Percentiles rank a stretch among this genome's conserved stretches.
Evolutionary conservation across 53 echinoderm and acorn worm genomes (phyloP).

Genomic region (Paracentrotus lividus): DNA sequence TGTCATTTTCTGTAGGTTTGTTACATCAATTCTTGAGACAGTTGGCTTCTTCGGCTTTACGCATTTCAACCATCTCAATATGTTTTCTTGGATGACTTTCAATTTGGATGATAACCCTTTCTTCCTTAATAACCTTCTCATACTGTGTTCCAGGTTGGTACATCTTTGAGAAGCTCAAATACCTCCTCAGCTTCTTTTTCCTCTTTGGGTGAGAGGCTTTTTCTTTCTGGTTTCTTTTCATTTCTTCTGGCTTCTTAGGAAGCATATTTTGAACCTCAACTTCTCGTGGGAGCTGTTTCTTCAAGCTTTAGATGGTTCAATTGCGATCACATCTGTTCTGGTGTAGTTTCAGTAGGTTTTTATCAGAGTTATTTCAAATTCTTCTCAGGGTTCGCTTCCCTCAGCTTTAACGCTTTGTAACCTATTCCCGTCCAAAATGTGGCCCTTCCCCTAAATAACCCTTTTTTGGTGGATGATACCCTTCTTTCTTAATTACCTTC

Average conservation of each 20-base stretch:
- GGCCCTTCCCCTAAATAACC: too few species aligned
- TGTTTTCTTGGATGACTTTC: slow-evolving; percentile 75
- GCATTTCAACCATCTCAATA: slow-evolving; percentile 69
- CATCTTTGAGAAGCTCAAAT: slow-evolving; percentile 83
- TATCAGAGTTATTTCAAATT: slow-evolving; percentile 44
- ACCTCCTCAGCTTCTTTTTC: slow-evolving; percentile 59
- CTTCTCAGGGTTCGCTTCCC: slow-evolving; percentile 76
- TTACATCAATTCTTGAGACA: too few species aligned
- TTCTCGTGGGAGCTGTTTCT: slow-evolving; percentile 15
- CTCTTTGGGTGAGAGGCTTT: slow-evolving; percentile 5
- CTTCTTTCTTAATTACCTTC: slow-evolving; percentile 74
- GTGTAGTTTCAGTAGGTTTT: slow-evolving; percentile 69
- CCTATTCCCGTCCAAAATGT: slow-evolving; percentile 78
- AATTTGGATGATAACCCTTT: slow-evolving; percentile 66
- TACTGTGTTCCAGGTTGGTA: slow-evolving; percentile 66
- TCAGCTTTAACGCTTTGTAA: slow-evolving; percentile 72
- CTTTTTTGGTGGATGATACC: slow-evolving; percentile 74
- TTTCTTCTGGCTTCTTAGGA: slow-evolving; percentile 37
- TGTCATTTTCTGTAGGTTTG: too few species aligned
- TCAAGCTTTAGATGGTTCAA: slow-evolving; percentile 11
- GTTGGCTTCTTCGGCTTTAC: slow-evolving; percentile 73
- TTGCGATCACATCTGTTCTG: neutral
- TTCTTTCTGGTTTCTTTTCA: slow-evolving; percentile 20
- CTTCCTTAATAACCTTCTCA: slow-evolving; percentile 59
- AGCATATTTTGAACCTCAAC: slow-evolving; percentile 7